Conservation (phyloP, 2,113 vertebrate genomes). For the Sinosuthora webbiana region DNA sequence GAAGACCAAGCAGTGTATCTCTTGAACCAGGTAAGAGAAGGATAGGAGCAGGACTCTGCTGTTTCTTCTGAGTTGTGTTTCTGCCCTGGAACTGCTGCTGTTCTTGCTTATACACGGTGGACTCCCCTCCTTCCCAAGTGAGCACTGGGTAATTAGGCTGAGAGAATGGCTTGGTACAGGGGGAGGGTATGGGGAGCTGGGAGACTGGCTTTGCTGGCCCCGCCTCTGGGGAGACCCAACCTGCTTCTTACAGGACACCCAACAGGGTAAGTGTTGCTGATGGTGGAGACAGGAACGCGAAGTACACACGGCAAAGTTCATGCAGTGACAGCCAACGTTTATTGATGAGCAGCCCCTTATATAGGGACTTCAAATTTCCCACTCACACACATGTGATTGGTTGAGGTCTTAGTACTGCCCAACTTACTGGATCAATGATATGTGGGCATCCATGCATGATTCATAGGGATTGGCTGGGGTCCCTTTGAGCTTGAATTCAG, state of each 20-base stretch:
- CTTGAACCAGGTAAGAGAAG: neutral
- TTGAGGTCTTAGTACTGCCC: neutral
- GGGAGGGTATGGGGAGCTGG: neutral
- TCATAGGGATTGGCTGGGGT: neutral
- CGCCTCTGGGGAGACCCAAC: neutral
- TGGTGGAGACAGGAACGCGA: neutral
- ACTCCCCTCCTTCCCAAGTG: neutral
- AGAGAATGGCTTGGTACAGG: neutral
- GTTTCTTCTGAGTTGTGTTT: neutral
- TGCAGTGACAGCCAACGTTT: neutral
- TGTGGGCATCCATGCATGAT: neutral
- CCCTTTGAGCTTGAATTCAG: neutral
- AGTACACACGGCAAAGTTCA: neutral
- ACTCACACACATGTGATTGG: neutral
- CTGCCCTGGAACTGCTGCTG: neutral
- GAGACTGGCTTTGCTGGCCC: neutral
- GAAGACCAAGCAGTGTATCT: neutral
- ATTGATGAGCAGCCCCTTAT: neutral
- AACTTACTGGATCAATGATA: neutral
- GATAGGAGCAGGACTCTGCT: neutral
- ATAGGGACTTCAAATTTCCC: neutral
- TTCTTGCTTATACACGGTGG: neutral
- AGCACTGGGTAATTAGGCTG: neutral
- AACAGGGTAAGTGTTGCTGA: neutral
- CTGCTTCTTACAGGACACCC: neutral